phyloP scores from a whole-genome alignment of 2,888 invertebrate species.

The Sinelater perroti region DNA sequence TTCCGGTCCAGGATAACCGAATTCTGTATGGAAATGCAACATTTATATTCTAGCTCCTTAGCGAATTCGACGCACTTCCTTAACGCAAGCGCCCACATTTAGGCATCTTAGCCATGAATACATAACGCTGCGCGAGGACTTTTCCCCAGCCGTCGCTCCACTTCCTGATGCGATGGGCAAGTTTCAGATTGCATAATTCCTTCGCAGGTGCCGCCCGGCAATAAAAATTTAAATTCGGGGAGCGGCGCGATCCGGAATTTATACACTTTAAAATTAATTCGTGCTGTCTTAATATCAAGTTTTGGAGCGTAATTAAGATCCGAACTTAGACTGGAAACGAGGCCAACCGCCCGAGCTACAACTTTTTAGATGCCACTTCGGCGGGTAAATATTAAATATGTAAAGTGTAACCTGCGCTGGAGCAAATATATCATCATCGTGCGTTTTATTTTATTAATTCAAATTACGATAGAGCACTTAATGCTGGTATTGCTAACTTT shows the following conservation, averaged over 20 bases:
- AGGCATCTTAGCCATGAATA: conserved; percentile 15
- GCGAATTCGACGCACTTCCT: conserved; percentile 7
- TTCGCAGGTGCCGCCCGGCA: not conserved
- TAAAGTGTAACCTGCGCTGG: too few species aligned
- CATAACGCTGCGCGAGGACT: conserved; percentile 1
- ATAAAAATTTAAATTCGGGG: conserved; percentile 1
- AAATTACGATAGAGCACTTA: too few species aligned
- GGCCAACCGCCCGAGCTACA: too few species aligned
- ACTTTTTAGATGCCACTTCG: too few species aligned
- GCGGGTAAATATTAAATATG: too few species aligned
- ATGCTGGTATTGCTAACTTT: too few species aligned
- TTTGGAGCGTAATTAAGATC: not conserved
- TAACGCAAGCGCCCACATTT: conserved; percentile 11
- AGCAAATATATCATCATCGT: too few species aligned
- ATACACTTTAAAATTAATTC: conserved; percentile 13
- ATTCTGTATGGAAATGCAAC: conserved; percentile 16
- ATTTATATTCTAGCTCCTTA: conserved; percentile 12
- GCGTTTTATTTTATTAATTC: too few species aligned
- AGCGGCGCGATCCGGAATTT: not conserved
- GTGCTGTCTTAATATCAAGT: conserved; percentile 3
- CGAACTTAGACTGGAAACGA: not conserved
- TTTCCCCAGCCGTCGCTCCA: not conserved
- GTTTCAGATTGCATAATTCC: conserved; percentile 13
- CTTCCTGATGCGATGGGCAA: not conserved
- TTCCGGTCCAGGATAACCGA: conserved; percentile 5